These are phyloP conservation scores for Nyctibius bracteatus DNA, from an alignment of 2,113 vertebrate species.

Conservation along the genomic window DNA sequence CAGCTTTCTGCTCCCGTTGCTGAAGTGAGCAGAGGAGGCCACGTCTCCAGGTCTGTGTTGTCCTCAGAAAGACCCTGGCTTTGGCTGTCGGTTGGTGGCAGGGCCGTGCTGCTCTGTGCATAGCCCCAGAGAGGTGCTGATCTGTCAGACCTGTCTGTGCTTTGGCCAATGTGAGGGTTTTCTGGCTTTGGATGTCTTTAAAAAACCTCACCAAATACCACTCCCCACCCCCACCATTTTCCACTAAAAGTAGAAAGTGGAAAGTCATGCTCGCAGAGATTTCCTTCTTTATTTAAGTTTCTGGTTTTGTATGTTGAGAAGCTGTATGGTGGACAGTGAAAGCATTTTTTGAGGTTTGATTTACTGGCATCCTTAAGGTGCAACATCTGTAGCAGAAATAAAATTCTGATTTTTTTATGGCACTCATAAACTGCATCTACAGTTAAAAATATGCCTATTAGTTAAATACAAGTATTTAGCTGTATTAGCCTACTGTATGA, in stretches of 20 bases:
- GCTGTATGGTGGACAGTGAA: not conserved
- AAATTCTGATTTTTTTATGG: not conserved
- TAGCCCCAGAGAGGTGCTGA: not conserved
- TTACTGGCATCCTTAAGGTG: not conserved
- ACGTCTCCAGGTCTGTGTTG: not conserved
- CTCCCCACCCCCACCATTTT: fast-evolving
- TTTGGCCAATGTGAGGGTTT: not conserved
- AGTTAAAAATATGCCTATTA: not conserved
- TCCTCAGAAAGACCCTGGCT: not conserved
- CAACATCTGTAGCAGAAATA: not conserved
- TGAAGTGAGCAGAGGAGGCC: not conserved
- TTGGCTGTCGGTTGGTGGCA: not conserved
- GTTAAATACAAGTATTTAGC: not conserved
- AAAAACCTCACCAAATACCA: not conserved
- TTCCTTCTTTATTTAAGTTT: not conserved
- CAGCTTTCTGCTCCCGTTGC: not conserved
- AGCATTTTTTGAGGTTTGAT: not conserved
- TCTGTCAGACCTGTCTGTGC: fast-evolving
- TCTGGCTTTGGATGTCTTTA: not conserved
- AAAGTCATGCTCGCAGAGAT: not conserved
- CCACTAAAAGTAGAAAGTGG: not conserved
- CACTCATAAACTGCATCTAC: not conserved
- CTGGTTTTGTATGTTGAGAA: not conserved
- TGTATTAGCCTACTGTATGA: not conserved
- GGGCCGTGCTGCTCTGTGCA: fast-evolving